Conservation (phyloP, 2,888 invertebrate species). For the Drosophila birchii region DNA sequence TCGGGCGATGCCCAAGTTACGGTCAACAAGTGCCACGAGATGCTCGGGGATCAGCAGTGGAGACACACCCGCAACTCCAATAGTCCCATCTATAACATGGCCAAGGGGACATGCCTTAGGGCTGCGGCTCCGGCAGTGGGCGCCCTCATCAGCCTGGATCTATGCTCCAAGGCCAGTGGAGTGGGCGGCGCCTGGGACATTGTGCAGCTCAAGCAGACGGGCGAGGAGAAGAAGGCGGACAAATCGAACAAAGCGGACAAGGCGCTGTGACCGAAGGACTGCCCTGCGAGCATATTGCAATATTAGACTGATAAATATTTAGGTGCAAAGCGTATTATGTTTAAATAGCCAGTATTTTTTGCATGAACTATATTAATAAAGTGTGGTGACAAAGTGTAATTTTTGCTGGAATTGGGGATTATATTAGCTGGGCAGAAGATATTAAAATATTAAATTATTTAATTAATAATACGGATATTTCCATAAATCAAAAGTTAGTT, state of each 20-base stretch:
- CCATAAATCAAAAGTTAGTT: background rate
- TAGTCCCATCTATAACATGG: conserved; percentile 93
- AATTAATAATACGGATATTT: background rate
- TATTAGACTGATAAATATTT: conserved; percentile 57
- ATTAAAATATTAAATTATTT: too few relatives aligned
- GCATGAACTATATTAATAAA: conserved; percentile 42
- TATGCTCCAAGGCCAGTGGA: conserved; percentile 86
- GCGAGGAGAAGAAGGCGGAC: conserved; percentile 22
- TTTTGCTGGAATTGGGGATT: background rate
- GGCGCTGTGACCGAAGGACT: conserved; percentile 44
- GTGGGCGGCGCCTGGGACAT: conserved; percentile 79
- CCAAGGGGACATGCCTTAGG: conserved; percentile 93
- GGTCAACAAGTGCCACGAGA: conserved; percentile 96
- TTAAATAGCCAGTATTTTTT: conserved; percentile 68
- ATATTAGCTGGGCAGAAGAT: background rate
- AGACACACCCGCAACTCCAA: conserved; percentile 89
- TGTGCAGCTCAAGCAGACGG: conserved; percentile 39
- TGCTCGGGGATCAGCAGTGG: conserved; percentile 97
- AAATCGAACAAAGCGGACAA: conserved; percentile 45
- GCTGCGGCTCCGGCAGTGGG: conserved; percentile 85
- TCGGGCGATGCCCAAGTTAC: conserved; percentile 87
- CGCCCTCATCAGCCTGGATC: conserved; percentile 86
- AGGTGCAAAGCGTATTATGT: conserved; percentile 55
- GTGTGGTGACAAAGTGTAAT: background rate
- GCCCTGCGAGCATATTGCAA: conserved; percentile 44